Evolutionary conservation across 2,113 vertebrate genomes (phyloP).

Genomic region (Platichthys stellatus): DNA sequence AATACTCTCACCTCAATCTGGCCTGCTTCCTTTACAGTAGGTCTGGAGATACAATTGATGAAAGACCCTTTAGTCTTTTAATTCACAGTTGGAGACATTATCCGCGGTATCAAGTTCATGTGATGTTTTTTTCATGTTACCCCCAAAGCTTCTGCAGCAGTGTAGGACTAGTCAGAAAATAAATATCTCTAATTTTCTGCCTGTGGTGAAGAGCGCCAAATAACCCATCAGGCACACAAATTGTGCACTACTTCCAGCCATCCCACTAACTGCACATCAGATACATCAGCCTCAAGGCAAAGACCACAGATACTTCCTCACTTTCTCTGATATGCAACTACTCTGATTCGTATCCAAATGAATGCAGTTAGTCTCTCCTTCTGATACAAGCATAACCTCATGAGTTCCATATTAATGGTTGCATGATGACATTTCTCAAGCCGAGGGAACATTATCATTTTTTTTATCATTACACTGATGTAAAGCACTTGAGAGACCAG

Average conservation of each 20-base stretch:
- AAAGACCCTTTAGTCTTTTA: constrained; percentile 43
- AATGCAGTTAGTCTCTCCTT: constrained; percentile 6
- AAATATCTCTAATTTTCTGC: neutral
- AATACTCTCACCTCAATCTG: no score
- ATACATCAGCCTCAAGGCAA: constrained; percentile 28
- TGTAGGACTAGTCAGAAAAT: neutral
- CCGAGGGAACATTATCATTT: neutral
- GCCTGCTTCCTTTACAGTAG: neutral
- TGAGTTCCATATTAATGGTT: neutral
- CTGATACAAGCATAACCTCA: constrained; percentile 3
- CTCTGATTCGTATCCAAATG: neutral
- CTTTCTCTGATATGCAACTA: constrained; percentile 26
- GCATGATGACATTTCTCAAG: neutral
- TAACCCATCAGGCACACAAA: constrained; percentile 26
- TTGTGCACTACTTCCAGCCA: constrained; percentile 6
- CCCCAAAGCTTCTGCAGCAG: neutral
- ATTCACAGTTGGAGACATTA: constrained; percentile 16
- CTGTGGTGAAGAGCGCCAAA: neutral
- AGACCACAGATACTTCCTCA: constrained; percentile 38
- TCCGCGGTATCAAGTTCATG: neutral
- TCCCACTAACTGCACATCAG: constrained; percentile 16
- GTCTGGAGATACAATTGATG: constrained; percentile 20
- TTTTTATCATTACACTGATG: neutral
- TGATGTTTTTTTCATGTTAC: constrained; percentile 1
- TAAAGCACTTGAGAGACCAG: neutral